Evolutionary conservation across 2,113 vertebrate genomes (phyloP).

Genomic region (Gadus macrocephalus): DNA sequence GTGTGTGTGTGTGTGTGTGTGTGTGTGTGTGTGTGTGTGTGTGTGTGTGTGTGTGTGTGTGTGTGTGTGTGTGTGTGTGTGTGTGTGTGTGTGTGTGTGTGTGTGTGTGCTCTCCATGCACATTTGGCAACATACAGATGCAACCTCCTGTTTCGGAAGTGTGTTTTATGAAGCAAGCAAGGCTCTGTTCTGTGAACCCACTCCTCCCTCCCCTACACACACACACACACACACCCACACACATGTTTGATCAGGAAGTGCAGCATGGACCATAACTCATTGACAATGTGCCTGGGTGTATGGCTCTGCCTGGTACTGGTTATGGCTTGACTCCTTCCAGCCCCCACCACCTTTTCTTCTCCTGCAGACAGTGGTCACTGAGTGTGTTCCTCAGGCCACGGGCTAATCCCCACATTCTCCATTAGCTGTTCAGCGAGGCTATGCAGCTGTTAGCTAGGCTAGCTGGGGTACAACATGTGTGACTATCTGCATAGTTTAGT

Average conservation of each 20-base stretch:
- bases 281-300: neutral
- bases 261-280: conserved; percentile 27
- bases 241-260: conserved; percentile 4
- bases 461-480: conserved; percentile 20
- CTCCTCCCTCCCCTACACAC: no score
- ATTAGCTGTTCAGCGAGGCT: conserved; percentile 34
- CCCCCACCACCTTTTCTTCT: neutral
- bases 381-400: conserved; percentile 8
- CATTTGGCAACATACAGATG: neutral
- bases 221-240: no score
- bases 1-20: conserved; percentile 3
- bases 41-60: neutral
- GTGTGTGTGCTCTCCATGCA: neutral
- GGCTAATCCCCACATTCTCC: conserved; percentile 26
- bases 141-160: neutral
- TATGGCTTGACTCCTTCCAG: conserved; percentile 10
- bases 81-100: neutral
- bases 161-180: no score
- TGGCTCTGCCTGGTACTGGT: conserved; percentile 1
- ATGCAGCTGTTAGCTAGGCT: conserved; percentile 39
- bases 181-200: no score
- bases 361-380: conserved; percentile 14
- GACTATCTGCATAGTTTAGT: conserved; percentile 3
- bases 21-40: neutral
- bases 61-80: neutral